Percentiles rank a stretch among this genome's conserved stretches.
Evolutionary conservation across 2,888 invertebrate species (phyloP).

Genomic region (Lacanobia oleracea): DNA sequence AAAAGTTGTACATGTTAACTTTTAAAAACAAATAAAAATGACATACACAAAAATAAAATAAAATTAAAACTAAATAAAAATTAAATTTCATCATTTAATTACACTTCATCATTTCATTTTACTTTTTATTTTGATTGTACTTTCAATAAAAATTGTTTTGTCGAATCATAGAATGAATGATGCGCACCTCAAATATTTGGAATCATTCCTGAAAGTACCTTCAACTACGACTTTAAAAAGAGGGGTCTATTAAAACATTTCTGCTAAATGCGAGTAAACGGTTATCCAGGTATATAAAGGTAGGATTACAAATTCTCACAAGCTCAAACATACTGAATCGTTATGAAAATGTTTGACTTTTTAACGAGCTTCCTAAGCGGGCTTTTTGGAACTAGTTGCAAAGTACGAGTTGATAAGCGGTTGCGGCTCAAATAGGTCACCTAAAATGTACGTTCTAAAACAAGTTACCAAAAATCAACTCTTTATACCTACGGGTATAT

Average conservation of each 20-base stretch:
- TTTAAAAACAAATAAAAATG: no score
- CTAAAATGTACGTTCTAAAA: conserved; percentile 25
- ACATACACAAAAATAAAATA: no score
- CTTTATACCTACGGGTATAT: background rate
- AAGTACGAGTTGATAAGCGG: conserved; percentile 42
- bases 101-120: no score
- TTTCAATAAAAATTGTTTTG: no score
- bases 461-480: conserved; percentile 23
- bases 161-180: no score
- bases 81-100: no score
- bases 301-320: conserved; percentile 29
- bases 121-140: no score
- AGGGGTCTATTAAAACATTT: conserved; percentile 12
- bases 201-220: no score
- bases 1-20: no score
- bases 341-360: conserved; percentile 55
- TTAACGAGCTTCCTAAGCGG: conserved; percentile 53
- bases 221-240: no score
- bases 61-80: no score
- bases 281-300: conserved; percentile 2
- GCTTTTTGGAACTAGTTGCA: conserved; percentile 45
- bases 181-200: no score
- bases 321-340: conserved; percentile 41
- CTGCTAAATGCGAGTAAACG: background rate
- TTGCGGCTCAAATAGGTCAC: conserved; percentile 37